Conservation (phyloP, 1,140 invertebrate species). For the Drosophila baimaii region DNA sequence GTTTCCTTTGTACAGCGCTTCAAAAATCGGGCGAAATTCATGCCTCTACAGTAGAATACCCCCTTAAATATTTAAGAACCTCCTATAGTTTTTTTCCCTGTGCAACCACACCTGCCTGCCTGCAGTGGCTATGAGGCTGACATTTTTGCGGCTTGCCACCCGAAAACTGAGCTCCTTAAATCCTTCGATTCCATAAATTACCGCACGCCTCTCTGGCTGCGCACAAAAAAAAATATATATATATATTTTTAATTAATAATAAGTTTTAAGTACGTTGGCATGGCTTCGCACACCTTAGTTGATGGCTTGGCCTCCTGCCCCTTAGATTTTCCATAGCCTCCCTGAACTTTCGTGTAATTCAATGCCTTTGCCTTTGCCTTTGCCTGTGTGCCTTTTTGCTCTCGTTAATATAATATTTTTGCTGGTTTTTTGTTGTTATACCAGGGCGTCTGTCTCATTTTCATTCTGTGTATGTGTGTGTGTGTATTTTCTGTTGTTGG, state of each 20-base stretch:
- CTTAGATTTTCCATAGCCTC: conserved; percentile 1
- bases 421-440: conserved; percentile 13
- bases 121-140: conserved; percentile 2
- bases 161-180: conserved; percentile 34
- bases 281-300: conserved; percentile 37
- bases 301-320: conserved; percentile 14
- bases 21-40: too few species aligned
- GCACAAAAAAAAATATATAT: conserved; percentile 40
- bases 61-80: not conserved
- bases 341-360: conserved; percentile 72
- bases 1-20: too few species aligned
- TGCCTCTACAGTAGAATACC: too few species aligned
- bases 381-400: conserved; percentile 12
- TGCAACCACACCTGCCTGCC: conserved; percentile 14
- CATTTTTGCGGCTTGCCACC: conserved; percentile 26
- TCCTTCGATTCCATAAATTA: conserved; percentile 57
- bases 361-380: conserved; percentile 52
- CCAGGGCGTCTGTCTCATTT: conserved; percentile 40
- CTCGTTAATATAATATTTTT: conserved; percentile 18
- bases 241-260: conserved; percentile 79
- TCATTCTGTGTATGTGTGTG: conserved; percentile 31
- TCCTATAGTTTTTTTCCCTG: not conserved
- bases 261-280: conserved; percentile 68
- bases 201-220: conserved; percentile 21
- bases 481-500: too few species aligned